Conservation (phyloP, 2,113 vertebrate species). For the Sciurus niger region DNA sequence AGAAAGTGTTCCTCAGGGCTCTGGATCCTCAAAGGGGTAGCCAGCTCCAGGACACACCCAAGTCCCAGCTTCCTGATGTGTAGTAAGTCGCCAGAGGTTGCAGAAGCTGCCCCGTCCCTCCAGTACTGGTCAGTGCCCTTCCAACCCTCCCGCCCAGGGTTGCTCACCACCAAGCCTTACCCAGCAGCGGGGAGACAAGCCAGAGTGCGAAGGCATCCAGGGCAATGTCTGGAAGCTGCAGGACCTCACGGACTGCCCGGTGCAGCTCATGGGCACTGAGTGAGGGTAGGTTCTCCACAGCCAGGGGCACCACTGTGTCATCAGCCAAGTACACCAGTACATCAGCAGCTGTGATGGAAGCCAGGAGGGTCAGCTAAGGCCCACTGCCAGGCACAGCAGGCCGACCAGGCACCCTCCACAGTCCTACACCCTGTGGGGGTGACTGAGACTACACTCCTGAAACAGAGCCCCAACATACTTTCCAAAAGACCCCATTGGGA, state of each 20-base stretch:
- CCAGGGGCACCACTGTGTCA: slow-evolving; percentile 90
- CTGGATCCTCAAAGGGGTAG: not conserved
- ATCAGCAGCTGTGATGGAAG: slow-evolving; percentile 88
- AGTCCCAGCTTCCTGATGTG: too few relatives aligned
- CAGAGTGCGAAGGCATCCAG: slow-evolving; percentile 93
- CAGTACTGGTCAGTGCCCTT: not conserved
- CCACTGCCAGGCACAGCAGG: not conserved
- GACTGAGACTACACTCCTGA: not conserved
- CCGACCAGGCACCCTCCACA: not conserved
- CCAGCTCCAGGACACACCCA: not conserved
- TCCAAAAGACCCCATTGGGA: not conserved
- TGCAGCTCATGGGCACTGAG: slow-evolving; percentile 92
- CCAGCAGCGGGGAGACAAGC: slow-evolving; percentile 94
- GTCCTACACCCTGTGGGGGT: not conserved
- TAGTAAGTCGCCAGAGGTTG: not conserved
- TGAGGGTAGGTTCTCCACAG: slow-evolving; percentile 89
- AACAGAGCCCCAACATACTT: not conserved
- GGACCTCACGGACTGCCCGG: slow-evolving; percentile 90
- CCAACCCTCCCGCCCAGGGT: accelerated
- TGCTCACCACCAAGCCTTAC: slow-evolving; percentile 82
- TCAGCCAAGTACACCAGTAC: slow-evolving; percentile 93
- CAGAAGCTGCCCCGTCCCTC: not conserved
- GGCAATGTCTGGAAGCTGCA: slow-evolving; percentile 90
- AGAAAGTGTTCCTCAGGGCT: not conserved
- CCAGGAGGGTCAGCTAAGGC: not conserved